Base-by-base conservation (phyloP, 2,888 invertebrate genomes). In the Muscina levida region DNA sequence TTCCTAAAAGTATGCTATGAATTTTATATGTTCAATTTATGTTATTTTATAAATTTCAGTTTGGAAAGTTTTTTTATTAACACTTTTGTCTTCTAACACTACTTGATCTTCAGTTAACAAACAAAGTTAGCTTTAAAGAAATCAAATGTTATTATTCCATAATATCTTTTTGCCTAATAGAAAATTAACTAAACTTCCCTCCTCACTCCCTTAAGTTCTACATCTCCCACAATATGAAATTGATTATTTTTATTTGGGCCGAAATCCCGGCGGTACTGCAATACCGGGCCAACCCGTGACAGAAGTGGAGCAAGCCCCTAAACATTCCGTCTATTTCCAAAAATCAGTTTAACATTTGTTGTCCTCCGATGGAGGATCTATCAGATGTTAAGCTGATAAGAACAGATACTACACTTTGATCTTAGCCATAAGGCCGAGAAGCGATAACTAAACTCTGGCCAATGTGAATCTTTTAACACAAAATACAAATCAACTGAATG, bases 301-400 rank as follows among this genome's bases (percentile, higher is more conserved):
- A 91, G 92, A 92, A 92, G 92, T 92, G 92, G 92, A 93, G 93
- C 93, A 93, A 93, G 93, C 93, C 91, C 92, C 92, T 91, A 91
- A 81, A 89, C 91, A n/a, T 90, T 91, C 91, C 91, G 88, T 91
- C 92, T 89, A 84, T 83, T 91, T 91, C 89, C 92, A 92, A 92
- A 77, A 77, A 77, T 77, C 76, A 77, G 77, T 77, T 77, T 77
- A 77, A 77, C 77, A 72, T 72, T 77, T 77, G 72, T 77, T 77
- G 77, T 72, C 72, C 77, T 77, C 72, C 77, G 76, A 77, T 77
- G 76, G 76, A 77, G 76, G 71, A 77, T 77, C 76, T 71, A 91
- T 93, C 92, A 93, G 93, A 93, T 93, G 93, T 93, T 93, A 93
- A 93, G 93, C 93, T 93, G 92, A 93, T 93, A 93, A 93, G 93